These are phyloP conservation scores for Eurosta solidaginis DNA, from an alignment of 1,140 invertebrate species.

Conservation along the genomic window DNA sequence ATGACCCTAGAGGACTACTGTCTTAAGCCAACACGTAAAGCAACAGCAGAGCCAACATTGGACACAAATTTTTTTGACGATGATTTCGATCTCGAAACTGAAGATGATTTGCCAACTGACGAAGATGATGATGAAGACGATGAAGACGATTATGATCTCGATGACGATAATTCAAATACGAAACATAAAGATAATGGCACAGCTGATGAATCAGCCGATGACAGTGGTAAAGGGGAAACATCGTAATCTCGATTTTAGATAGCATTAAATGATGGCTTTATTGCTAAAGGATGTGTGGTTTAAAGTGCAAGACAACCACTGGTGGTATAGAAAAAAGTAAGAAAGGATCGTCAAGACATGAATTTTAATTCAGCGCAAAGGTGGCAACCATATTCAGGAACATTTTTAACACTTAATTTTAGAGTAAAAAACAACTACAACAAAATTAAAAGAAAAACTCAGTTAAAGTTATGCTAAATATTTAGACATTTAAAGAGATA, in stretches of 20 bases:
- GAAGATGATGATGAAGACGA: constrained; percentile 77
- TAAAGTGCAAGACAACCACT: not conserved
- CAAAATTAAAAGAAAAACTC: not conserved
- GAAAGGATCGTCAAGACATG: not conserved
- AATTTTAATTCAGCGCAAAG: constrained; percentile 1
- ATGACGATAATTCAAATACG: constrained; percentile 44
- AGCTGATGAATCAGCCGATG: constrained; percentile 49
- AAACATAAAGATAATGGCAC: constrained; percentile 45
- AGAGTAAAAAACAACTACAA: not conserved
- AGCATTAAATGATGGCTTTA: not conserved
- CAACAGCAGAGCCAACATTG: constrained; percentile 72
- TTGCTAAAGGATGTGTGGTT: not conserved
- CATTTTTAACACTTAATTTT: constrained; percentile 1
- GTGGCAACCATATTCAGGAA: constrained; percentile 23
- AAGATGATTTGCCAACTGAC: constrained; percentile 76
- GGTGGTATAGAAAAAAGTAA: not conserved
- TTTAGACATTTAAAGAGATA: not conserved
- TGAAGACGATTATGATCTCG: constrained; percentile 70
- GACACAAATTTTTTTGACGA: constrained; percentile 94
- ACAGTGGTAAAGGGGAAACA: constrained; percentile 58
- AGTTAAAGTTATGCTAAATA: not conserved
- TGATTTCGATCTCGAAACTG: constrained; percentile 81
- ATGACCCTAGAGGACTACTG: constrained; percentile 98
- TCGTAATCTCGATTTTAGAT: constrained; percentile 47
- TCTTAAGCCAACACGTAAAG: constrained; percentile 86